Percentiles rank a stretch among this genome's conserved stretches.
phyloP scores from a whole-genome alignment of 1,140 invertebrate species.

The Tetragonula clypearis region DNA sequence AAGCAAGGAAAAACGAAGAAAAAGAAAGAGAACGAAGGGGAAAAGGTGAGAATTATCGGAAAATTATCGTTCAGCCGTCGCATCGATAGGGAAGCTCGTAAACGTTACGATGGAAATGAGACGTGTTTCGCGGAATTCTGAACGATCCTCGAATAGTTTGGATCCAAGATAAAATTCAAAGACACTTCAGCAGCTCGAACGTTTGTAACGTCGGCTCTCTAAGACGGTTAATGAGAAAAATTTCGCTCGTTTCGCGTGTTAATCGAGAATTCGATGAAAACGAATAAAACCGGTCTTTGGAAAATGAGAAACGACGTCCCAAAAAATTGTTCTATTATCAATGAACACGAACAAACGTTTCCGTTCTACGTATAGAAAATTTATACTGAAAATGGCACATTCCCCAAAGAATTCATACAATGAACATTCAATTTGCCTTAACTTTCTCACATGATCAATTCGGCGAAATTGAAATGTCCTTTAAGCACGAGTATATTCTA shows the following conservation, averaged over 20 bases:
- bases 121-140: conserved; percentile 4
- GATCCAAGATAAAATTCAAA: not conserved
- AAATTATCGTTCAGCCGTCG: not conserved
- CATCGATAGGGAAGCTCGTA: not conserved
- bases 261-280: conserved; percentile 25
- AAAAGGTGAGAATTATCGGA: not conserved
- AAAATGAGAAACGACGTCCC: conserved; percentile 2
- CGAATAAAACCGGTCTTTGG: not conserved
- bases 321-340: not conserved
- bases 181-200: not conserved
- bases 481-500: too few species aligned
- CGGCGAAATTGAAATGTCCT: too few species aligned
- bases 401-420: too few species aligned
- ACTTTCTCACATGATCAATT: too few species aligned
- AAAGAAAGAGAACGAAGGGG: too few species aligned
- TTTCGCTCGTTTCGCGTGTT: not conserved
- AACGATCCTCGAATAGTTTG: not conserved
- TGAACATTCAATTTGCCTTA: too few species aligned
- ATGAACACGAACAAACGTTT: not conserved
- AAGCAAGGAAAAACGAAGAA: not conserved
- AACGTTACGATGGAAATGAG: conserved; percentile 13
- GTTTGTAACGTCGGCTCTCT: not conserved
- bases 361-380: not conserved
- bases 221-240: not conserved
- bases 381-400: not conserved